Evolutionary conservation across 53 echinoderm and acorn worm species (phyloP), one percentile per base, ranked within the genome.

Genomic region (Holothuria scabra): DNA sequence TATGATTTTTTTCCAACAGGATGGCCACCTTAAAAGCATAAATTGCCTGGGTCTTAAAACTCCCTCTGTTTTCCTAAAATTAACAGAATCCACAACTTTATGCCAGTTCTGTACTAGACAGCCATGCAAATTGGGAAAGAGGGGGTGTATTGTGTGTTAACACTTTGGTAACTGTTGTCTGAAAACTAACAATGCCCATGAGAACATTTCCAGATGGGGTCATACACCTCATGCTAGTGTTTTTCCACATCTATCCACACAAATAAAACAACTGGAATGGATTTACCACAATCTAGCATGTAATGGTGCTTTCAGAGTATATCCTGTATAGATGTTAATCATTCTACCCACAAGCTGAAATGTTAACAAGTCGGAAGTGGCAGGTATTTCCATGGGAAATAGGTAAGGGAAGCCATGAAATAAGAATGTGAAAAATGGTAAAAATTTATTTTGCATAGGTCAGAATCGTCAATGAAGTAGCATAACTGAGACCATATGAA

Each of bases 201-300:
- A 72, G 72, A 72, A 72, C 28, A 72, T 72, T 72, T 72, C 72
- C 72, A 72, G 72, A 72, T 72, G 72, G 46, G 72, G 72, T 72
- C 72, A 72, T 25, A 21, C 72, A 72, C 32, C 48, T 30, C 5
- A 20, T 0, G n/a, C n/a, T n/a, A 9, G 21, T 72, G 34, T 44
- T 72, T 72, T 44, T 72, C 44, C 25, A 24, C 23, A 46, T 72
- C 25, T 72, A 48, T 48, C 72, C 72, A 72, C 72, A 72, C 72
- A 72, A 9, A 33, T 16, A 16, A 52, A 14, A 52, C 52, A 52
- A 52, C 52, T 52, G 52, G 52, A 52, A 52, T 52, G 52, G 18
- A 52, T 52, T 52, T 52, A 52, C 16, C 52, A 52, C 52, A 52
- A 52, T 12, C 52, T 18, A 52, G 52, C 18, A 4, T 52, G 52